These are phyloP conservation scores for Trachymyrmex cornetzi DNA, from an alignment of 1,140 invertebrate species.

Conservation along the genomic window DNA sequence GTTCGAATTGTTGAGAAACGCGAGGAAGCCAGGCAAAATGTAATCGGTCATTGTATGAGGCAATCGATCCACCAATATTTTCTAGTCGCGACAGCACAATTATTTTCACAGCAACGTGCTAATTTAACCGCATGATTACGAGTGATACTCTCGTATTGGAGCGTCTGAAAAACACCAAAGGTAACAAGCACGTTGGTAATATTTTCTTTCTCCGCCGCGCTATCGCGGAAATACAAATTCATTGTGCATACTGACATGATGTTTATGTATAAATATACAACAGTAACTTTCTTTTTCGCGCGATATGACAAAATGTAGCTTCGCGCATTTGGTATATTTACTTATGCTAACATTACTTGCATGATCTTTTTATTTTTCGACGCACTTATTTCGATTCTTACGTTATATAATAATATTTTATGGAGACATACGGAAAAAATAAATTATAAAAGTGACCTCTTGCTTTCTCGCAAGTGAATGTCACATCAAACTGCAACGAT, in stretches of 20 bases:
- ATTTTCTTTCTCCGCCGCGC: conserved; percentile 50
- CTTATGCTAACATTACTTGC: not conserved
- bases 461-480: not conserved
- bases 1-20: conserved; percentile 35
- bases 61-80: conserved; percentile 43
- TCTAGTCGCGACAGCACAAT: conserved; percentile 16
- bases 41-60: conserved; percentile 25
- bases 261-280: conserved; percentile 49
- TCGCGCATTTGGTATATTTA: not conserved
- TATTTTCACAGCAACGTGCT: conserved; percentile 50
- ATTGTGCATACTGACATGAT: conserved; percentile 40
- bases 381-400: not conserved
- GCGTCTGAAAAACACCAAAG: conserved; percentile 35
- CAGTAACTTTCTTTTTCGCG: conserved; percentile 10
- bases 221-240: conserved; percentile 70
- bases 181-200: conserved; percentile 56
- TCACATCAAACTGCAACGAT: conserved; percentile 23
- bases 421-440: not conserved
- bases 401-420: conserved; percentile 5
- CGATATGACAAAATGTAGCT: conserved; percentile 4
- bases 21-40: conserved; percentile 38
- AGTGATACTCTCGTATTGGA: not conserved
- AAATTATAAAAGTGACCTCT: not conserved
- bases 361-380: not conserved
- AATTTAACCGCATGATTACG: conserved; percentile 35